Evolutionary conservation across 2,797 vertebrate genomes (phyloP).

Genomic region (Pempheris klunzingeri): DNA sequence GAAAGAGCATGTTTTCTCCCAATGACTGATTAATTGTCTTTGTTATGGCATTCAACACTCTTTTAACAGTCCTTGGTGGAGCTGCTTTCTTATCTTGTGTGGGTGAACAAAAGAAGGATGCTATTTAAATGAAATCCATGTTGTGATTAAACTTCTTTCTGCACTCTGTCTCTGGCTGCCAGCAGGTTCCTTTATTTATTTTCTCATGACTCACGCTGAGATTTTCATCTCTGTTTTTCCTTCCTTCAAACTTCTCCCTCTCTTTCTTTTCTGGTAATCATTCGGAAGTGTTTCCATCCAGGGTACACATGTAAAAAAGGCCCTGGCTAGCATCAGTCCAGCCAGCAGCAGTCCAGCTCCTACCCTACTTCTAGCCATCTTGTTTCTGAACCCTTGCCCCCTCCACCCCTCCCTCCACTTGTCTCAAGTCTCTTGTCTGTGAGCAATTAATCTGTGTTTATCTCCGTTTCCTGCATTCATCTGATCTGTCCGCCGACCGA

Average conservation of each 20-base stretch:
- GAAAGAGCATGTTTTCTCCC: conserved; percentile 2
- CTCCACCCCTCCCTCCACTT: conserved; percentile 48
- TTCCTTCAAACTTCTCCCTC: not conserved
- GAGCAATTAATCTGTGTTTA: conserved; percentile 82
- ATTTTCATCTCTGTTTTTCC: conserved; percentile 21
- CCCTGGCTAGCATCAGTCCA: conserved; percentile 12
- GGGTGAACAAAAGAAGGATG: conserved; percentile 13
- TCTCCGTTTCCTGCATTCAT: conserved; percentile 81
- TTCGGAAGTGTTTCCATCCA: conserved; percentile 35
- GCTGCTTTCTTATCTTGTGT: conserved; percentile 12
- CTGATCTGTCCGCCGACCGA: conserved; percentile 69
- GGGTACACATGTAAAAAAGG: conserved; percentile 37
- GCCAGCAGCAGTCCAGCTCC: conserved; percentile 18
- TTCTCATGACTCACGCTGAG: conserved; percentile 25
- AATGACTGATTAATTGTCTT: not conserved
- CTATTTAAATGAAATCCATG: conserved; percentile 17
- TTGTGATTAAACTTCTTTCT: conserved; percentile 26
- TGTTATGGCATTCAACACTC: not conserved
- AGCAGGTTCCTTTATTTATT: conserved; percentile 20
- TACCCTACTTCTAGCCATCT: conserved; percentile 48
- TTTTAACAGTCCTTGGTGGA: not conserved
- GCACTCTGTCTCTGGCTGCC: not conserved
- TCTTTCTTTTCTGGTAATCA: conserved; percentile 44
- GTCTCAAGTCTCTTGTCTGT: conserved; percentile 71
- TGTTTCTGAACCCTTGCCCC: conserved; percentile 57